These are phyloP conservation scores for Vollenhovia emeryi DNA, from an alignment of 1,140 invertebrate genomes.

Conservation along the genomic window DNA sequence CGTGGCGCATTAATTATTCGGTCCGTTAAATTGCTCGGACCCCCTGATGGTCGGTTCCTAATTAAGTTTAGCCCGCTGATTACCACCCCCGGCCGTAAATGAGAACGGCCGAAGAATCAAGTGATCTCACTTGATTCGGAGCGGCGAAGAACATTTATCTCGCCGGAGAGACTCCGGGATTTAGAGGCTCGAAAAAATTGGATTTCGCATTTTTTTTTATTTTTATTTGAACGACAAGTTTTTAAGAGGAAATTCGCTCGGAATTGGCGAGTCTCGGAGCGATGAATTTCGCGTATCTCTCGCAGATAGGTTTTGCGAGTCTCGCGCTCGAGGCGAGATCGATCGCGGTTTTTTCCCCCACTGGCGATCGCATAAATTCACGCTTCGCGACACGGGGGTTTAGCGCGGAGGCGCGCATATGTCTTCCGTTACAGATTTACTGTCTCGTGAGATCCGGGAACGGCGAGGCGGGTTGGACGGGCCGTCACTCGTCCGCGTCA, in stretches of 20 bases:
- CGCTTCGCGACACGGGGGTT: neutral
- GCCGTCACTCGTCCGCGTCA: slow-evolving; percentile 20
- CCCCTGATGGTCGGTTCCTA: slow-evolving; percentile 12
- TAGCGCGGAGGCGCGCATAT: neutral
- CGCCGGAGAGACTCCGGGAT: neutral
- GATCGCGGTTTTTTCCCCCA: neutral
- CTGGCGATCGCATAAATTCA: slow-evolving; percentile 13
- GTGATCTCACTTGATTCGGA: slow-evolving; percentile 10
- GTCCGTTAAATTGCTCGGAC: slow-evolving; percentile 29
- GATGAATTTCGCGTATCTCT: no score
- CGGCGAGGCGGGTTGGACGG: slow-evolving; percentile 1
- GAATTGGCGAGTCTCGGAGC: neutral
- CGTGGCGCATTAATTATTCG: slow-evolving; percentile 39
- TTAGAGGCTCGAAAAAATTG: neutral
- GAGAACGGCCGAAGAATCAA: neutral
- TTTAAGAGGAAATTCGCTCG: neutral
- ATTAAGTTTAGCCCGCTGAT: slow-evolving; percentile 34
- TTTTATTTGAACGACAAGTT: neutral
- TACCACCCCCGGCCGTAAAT: neutral
- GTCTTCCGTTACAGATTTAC: slow-evolving; percentile 51
- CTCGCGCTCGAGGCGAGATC: neutral
- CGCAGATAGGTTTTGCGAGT: neutral
- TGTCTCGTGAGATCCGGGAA: slow-evolving; percentile 29
- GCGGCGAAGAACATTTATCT: neutral
- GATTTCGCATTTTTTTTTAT: no score